Percentiles rank a stretch among this genome's conserved stretches.
Evolutionary conservation across 2,113 vertebrate genomes (phyloP).

Genomic region (Atrichornis clamosus): DNA sequence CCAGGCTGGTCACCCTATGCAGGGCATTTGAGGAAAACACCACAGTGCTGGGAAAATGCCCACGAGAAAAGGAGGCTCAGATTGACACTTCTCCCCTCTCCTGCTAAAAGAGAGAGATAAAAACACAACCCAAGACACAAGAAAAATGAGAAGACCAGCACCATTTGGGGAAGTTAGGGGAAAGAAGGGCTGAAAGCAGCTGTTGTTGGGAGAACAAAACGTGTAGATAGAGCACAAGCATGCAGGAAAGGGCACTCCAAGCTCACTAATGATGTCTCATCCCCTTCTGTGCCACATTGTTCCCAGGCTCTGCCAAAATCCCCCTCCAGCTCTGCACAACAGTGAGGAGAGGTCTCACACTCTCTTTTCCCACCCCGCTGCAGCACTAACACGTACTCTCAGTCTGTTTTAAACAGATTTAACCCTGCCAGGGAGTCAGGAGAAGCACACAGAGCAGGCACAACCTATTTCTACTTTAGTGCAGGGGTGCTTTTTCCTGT

Average conservation of each 20-base stretch:
- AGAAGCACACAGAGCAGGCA: background rate
- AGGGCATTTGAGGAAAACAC: background rate
- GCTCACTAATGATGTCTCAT: background rate
- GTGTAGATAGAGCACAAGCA: accelerated
- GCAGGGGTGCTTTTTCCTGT: background rate
- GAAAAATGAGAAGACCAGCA: background rate
- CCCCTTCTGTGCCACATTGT: background rate
- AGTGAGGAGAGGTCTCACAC: accelerated
- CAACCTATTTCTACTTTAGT: background rate
- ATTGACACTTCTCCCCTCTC: background rate
- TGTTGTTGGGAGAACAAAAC: accelerated
- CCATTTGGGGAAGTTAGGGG: background rate
- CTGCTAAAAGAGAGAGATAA: background rate
- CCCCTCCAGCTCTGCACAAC: background rate
- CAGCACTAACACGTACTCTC: no score
- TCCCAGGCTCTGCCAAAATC: background rate
- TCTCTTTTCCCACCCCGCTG: background rate
- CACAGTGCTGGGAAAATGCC: background rate
- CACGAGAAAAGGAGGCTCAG: background rate
- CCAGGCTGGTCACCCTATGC: accelerated
- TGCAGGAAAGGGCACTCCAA: accelerated
- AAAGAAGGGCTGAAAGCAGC: background rate
- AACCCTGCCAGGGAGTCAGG: background rate
- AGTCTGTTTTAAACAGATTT: background rate
- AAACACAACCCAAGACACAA: background rate